Evolutionary conservation across 2,113 vertebrate genomes (phyloP), one percentile per base, ranked within the genome.

Genomic region (Ophiodon elongatus): DNA sequence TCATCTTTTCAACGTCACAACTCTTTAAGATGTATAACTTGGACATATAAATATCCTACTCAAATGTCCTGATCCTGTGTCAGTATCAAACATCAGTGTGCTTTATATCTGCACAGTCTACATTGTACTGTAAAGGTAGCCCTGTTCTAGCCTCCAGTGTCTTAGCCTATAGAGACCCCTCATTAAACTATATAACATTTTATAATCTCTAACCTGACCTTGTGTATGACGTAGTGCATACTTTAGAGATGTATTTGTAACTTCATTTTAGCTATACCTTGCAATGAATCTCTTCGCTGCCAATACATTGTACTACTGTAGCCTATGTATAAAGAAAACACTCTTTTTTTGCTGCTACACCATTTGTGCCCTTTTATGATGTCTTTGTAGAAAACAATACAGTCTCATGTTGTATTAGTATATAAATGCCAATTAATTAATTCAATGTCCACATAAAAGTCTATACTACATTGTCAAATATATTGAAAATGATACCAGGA

Each of bases 341-440:
- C 92, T 89, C 91, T 89, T 94, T 89, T 92, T 91, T 93, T 96
- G 95, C 95, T 96, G 95, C 95, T 96, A 94, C 93, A 94, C 95
- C 95, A 94, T 95, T 92, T 94, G 95, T 96, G 95, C 95, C 95
- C 95, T 92, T 87, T 91, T 76, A 94, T 85, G 80, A 93, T 93
- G 93, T 95, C 89, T 83, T 83, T 92, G 93, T 95, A 86, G 86
- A 93, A 84, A 90, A 91, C 85, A 87, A 92, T 90, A 85, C 90
- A 85, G 84, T 91, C 84, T 82, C 87, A 86, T 94, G 91, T 94
- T 89, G 90, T 88, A 81, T 85, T 83, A 89, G 83, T 90, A 79
- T 89, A 86, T 89, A 86, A 85, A 82, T 88, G 68, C 67, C 69
- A 89, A 85, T 83, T 92, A 92, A 88, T 92, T 63, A 17, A 87